phyloP scores from a whole-genome alignment of 2,888 invertebrate genomes.

The Tachina grossa region DNA sequence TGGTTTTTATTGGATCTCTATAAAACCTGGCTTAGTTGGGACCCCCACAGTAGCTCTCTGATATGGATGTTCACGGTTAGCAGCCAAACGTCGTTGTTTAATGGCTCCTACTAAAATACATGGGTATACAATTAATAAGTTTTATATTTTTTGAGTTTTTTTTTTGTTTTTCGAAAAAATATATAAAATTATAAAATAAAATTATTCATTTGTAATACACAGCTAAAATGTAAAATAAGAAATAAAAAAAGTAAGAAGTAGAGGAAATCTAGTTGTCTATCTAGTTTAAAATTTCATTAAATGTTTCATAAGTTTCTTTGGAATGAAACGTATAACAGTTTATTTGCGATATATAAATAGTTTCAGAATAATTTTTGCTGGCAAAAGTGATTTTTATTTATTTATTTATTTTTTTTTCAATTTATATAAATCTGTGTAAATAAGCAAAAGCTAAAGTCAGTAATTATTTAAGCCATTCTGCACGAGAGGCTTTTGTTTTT shows the following conservation, averaged over 20 bases:
- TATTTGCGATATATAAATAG: conserved; percentile 54
- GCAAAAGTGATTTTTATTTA: conserved; percentile 63
- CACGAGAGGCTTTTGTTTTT: too few relatives aligned
- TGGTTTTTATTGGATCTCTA: conserved; percentile 78
- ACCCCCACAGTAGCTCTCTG: conserved; percentile 92
- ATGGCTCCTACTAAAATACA: conserved; percentile 83
- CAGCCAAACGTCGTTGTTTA: conserved; percentile 91
- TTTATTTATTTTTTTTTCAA: conserved; percentile 24
- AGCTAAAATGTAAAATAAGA: conserved; percentile 1
- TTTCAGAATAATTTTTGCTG: conserved; percentile 78
- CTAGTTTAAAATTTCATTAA: conserved; percentile 26
- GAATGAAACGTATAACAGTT: conserved; percentile 79
- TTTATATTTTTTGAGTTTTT: conserved; percentile 57
- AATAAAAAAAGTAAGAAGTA: not conserved
- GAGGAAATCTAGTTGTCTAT: not conserved
- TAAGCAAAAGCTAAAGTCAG: not conserved
- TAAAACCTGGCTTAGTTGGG: conserved; percentile 85
- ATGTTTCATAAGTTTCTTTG: conserved; percentile 79
- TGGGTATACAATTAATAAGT: conserved; percentile 76
- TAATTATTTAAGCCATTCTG: not conserved
- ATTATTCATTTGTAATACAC: conserved; percentile 16
- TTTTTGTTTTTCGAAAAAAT: conserved; percentile 34
- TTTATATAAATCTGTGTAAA: not conserved
- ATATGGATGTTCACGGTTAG: conserved; percentile 96
- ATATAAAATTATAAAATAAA: conserved; percentile 48